These are phyloP conservation scores for Cybosia mesomella DNA, from an alignment of 2,888 invertebrate species.

Conservation along the genomic window DNA sequence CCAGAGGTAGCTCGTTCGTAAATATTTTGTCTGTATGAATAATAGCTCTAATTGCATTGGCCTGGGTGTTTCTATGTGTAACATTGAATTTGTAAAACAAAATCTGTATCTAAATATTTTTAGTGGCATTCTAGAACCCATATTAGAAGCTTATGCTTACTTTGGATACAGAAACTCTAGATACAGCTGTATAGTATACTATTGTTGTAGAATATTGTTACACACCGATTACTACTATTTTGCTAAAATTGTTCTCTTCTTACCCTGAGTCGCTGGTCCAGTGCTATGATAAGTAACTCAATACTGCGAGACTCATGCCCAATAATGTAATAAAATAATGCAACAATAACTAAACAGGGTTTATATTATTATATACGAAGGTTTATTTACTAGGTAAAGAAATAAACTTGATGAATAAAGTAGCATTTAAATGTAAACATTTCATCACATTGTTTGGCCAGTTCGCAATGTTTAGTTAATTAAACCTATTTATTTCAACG, in stretches of 20 bases:
- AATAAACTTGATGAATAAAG: slow-evolving; percentile 27
- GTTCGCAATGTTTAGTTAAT: slow-evolving; percentile 19
- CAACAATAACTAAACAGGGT: not conserved
- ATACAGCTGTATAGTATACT: too few relatives aligned
- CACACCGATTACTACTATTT: too few relatives aligned
- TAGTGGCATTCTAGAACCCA: not conserved
- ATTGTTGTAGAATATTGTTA: not conserved
- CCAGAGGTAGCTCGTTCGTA: too few relatives aligned
- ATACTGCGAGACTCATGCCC: not conserved
- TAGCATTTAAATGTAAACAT: slow-evolving; percentile 34
- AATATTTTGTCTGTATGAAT: not conserved
- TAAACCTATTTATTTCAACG: slow-evolving; percentile 17
- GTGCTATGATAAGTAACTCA: not conserved
- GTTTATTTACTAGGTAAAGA: slow-evolving; percentile 28
- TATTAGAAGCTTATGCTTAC: not conserved
- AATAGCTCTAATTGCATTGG: not conserved
- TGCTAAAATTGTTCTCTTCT: not conserved
- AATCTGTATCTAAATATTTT: not conserved
- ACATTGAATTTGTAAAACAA: too few relatives aligned
- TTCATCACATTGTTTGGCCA: slow-evolving; percentile 29
- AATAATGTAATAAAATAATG: not conserved
- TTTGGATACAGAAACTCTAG: too few relatives aligned
- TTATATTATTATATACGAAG: not conserved
- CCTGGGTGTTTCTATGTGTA: too few relatives aligned
- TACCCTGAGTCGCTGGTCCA: not conserved